Conservation (phyloP, 2,113 vertebrate species). For the Sander vitreus region DNA sequence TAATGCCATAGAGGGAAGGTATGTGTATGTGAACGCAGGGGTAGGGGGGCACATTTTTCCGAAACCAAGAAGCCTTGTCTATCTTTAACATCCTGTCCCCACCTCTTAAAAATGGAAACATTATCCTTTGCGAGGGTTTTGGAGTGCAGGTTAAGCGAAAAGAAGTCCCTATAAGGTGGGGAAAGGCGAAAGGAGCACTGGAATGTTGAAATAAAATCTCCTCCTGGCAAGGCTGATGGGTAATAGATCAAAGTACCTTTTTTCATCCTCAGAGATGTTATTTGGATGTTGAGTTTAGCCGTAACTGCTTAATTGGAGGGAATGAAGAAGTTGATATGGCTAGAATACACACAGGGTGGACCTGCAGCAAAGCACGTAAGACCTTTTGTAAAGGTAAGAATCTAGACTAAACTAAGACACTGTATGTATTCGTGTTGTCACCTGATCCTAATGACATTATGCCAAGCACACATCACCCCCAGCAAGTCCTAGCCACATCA, state of each 20-base stretch:
- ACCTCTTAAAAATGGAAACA: constrained; percentile 65
- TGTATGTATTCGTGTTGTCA: constrained; percentile 11
- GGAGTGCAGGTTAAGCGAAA: constrained; percentile 67
- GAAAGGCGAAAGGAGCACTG: constrained; percentile 43
- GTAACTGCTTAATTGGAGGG: constrained; percentile 53
- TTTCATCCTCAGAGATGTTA: constrained; percentile 41
- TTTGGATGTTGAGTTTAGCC: constrained; percentile 22
- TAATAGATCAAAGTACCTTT: constrained; percentile 69
- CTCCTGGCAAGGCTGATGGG: constrained; percentile 62
- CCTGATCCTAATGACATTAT: constrained; percentile 49
- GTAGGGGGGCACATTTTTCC: constrained; percentile 43
- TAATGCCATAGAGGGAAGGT: constrained; percentile 15
- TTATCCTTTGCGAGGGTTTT: constrained; percentile 52
- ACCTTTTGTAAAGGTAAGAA: constrained; percentile 12
- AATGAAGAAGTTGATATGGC: constrained; percentile 34
- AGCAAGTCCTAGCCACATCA: not conserved
- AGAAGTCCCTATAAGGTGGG: constrained; percentile 81
- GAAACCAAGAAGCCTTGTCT: constrained; percentile 46
- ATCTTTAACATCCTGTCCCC: constrained; percentile 65
- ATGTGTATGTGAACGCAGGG: constrained; percentile 10
- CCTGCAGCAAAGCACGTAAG: not conserved
- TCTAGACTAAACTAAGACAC: not conserved
- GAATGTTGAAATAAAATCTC: constrained; percentile 78
- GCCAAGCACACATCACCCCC: not conserved
- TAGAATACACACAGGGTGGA: constrained; percentile 13